A percentile compares a stretch with the other conserved stretches of the same genome.
These are phyloP conservation scores for Danaus plexippus DNA, from an alignment of 1,140 invertebrate genomes.

Conservation along the genomic window DNA sequence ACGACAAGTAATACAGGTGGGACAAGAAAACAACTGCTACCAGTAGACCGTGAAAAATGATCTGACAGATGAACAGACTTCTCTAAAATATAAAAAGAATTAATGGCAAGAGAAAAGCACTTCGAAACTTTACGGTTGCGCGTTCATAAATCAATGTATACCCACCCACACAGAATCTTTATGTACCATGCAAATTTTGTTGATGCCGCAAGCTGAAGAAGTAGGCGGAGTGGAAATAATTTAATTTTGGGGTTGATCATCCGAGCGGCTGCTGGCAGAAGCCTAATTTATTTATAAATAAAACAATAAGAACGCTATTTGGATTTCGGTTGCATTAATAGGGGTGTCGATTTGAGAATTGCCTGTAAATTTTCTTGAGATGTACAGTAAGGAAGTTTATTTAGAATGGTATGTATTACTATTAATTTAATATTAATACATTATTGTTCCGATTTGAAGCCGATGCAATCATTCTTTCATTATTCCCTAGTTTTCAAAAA, in stretches of 20 bases:
- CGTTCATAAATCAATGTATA: slow-evolving; percentile 22
- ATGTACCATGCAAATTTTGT: slow-evolving; percentile 34
- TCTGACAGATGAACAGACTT: slow-evolving; percentile 13
- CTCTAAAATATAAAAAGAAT: slow-evolving; percentile 19
- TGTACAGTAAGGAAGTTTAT: too few species aligned
- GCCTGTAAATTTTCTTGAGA: too few species aligned
- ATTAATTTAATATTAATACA: too few species aligned
- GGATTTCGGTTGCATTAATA: not conserved
- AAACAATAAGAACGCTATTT: slow-evolving; percentile 16
- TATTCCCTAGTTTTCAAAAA: too few species aligned
- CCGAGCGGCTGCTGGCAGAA: slow-evolving; percentile 20
- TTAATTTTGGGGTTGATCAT: slow-evolving; percentile 40
- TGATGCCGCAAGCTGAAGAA: slow-evolving; percentile 14
- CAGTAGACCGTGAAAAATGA: slow-evolving; percentile 11
- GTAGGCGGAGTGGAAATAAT: slow-evolving; percentile 35
- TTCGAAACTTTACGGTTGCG: slow-evolving; percentile 15
- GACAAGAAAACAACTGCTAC: slow-evolving; percentile 13
- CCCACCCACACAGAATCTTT: slow-evolving; percentile 10
- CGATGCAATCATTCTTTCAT: too few species aligned
- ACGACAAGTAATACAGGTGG: slow-evolving; percentile 5
- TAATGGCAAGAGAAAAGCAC: slow-evolving; percentile 18
- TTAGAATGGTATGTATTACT: too few species aligned
- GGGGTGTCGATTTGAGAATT: slow-evolving; percentile 8
- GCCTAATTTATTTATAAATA: slow-evolving; percentile 35
- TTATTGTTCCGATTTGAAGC: too few species aligned